phyloP scores from a whole-genome alignment of 2,797 vertebrate genomes.

The Spinibarbus caldwelli region DNA sequence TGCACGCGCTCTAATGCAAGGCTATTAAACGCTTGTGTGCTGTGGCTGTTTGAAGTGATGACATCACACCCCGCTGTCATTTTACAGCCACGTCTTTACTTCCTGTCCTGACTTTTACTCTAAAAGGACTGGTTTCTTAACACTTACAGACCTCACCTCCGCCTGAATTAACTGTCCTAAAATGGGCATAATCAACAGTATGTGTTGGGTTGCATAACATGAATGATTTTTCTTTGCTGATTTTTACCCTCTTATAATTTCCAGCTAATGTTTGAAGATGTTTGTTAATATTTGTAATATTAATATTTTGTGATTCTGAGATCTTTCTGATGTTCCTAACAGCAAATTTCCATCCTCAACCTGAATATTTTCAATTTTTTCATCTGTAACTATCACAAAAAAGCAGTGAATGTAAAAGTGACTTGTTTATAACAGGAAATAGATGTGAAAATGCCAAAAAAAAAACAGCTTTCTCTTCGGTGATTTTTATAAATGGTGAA shows the following conservation, averaged over 20 bases:
- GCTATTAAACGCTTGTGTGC: conserved; percentile 6
- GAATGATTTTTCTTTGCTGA: background rate
- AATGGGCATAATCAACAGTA: no score
- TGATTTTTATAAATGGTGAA: conserved; percentile 21
- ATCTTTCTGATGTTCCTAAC: background rate
- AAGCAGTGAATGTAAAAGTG: background rate
- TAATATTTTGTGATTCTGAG: background rate
- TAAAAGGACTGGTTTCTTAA: conserved; percentile 6
- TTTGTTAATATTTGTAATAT: background rate
- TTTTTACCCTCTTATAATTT: background rate
- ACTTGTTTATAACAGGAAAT: background rate
- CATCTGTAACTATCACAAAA: background rate
- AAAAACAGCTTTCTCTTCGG: no score
- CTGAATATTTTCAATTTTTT: background rate
- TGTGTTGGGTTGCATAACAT: background rate
- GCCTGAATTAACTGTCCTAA: background rate
- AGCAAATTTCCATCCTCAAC: background rate
- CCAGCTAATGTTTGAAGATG: background rate
- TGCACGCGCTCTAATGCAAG: background rate
- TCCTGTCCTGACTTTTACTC: conserved; percentile 28
- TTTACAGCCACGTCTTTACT: conserved; percentile 23
- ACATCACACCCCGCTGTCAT: background rate
- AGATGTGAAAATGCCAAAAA: no score
- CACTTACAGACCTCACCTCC: background rate
- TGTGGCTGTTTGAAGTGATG: conserved; percentile 12